These are phyloP conservation scores for Melipona bicolor DNA, from an alignment of 2,888 invertebrate genomes.

Conservation along the genomic window DNA sequence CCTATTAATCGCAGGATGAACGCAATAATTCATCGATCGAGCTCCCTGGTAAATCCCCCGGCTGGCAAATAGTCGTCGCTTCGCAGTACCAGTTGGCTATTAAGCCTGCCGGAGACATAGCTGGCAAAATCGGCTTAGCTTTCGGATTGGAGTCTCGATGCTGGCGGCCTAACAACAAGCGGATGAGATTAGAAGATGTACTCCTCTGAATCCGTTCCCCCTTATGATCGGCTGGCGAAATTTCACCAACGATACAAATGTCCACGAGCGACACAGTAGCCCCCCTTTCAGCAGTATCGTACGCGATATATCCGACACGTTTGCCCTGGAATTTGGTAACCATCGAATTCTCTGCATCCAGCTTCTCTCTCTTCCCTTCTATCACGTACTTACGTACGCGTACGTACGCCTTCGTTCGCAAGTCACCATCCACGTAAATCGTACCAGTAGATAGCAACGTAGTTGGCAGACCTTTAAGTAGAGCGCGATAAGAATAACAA, in stretches of 20 bases:
- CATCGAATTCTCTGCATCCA: not conserved
- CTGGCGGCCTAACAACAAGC: slow-evolving; percentile 23
- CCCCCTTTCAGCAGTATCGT: slow-evolving; percentile 6
- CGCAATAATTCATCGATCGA: slow-evolving; percentile 12
- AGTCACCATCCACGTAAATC: not conserved
- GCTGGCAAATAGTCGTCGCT: slow-evolving; percentile 27
- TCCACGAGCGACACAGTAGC: slow-evolving; percentile 41
- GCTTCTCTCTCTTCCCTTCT: not conserved
- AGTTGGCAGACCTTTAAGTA: slow-evolving; percentile 41
- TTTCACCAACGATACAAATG: slow-evolving; percentile 50
- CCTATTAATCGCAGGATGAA: not conserved
- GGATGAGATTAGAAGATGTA: slow-evolving; percentile 51
- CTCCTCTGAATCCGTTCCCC: slow-evolving; percentile 11
- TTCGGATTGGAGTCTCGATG: slow-evolving; percentile 16
- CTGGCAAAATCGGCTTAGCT: slow-evolving; percentile 40
- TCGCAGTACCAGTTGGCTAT: slow-evolving; percentile 25
- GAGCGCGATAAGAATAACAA: slow-evolving; percentile 44
- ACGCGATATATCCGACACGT: too few relatives aligned
- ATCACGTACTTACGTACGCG: not conserved
- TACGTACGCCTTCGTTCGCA: not conserved
- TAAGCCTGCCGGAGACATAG: slow-evolving; percentile 29
- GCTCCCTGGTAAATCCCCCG: not conserved
- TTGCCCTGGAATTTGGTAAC: not conserved
- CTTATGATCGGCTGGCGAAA: slow-evolving; percentile 10
- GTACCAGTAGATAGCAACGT: slow-evolving; percentile 16